phyloP scores from a whole-genome alignment of 1,140 invertebrate species.

The Ladona fulva region DNA sequence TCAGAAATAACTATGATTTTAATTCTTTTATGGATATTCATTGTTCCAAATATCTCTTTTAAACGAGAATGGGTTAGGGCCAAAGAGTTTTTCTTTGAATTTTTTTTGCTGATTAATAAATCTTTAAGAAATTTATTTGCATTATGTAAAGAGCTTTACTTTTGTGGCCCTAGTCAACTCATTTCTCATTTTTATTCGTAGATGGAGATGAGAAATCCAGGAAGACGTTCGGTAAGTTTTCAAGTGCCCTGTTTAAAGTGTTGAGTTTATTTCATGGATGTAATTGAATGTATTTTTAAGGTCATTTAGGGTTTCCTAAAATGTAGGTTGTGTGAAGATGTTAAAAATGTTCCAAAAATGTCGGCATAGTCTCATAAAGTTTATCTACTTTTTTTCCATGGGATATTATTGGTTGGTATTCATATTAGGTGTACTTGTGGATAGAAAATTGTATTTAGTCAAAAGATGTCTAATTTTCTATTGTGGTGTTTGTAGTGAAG shows the following conservation, averaged over 20 bases:
- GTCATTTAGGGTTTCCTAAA: neutral
- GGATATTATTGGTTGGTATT: neutral
- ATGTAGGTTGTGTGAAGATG: neutral
- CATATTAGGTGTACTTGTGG: neutral
- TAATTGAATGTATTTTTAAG: neutral
- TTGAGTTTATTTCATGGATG: neutral
- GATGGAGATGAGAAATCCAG: constrained; percentile 40
- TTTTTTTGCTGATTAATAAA: constrained; percentile 10
- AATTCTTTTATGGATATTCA: neutral
- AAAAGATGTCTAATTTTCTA: neutral
- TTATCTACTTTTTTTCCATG: neutral
- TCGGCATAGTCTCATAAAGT: neutral
- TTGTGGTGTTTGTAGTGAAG: neutral
- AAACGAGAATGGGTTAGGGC: constrained; percentile 10
- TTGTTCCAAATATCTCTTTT: neutral
- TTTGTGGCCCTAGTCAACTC: constrained; percentile 7
- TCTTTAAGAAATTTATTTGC: constrained; percentile 2
- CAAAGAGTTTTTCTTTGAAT: constrained; percentile 2
- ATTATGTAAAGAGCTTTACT: constrained; percentile 10
- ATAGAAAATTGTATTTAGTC: neutral
- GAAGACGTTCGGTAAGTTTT: constrained; percentile 37
- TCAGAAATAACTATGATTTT: too few relatives aligned
- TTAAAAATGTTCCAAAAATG: neutral
- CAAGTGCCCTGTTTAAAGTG: neutral
- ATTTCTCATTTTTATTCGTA: constrained; percentile 34